phyloP scores from a whole-genome alignment of 2,797 vertebrate genomes.

The Phylloscopus collybita region DNA sequence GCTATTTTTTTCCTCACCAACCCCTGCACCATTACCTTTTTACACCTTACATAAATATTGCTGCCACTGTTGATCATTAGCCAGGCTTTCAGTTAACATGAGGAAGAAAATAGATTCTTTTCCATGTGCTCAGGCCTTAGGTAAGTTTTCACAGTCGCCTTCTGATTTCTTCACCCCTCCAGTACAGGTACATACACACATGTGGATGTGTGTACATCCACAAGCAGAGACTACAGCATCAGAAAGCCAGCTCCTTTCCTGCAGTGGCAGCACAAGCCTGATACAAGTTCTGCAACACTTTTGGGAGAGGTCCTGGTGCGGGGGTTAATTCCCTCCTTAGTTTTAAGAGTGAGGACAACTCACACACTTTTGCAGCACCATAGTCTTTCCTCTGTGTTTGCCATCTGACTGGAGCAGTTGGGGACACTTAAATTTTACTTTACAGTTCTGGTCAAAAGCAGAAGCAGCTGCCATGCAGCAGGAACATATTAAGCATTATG shows the following conservation, averaged over 20 bases:
- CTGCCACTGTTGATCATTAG: neutral
- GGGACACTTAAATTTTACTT: neutral
- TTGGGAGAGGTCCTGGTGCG: neutral
- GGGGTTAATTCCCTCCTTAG: neutral
- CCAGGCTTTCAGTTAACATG: neutral
- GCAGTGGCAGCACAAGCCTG: neutral
- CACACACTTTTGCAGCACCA: neutral
- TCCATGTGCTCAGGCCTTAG: neutral
- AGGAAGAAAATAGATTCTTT: neutral
- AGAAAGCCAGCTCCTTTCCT: neutral
- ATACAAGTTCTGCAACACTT: neutral
- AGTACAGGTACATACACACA: too few species aligned
- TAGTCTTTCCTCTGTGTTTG: accelerated
- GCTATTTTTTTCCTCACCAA: neutral
- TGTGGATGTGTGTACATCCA: accelerated
- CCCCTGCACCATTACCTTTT: neutral
- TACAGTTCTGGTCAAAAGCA: neutral
- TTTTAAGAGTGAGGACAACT: neutral
- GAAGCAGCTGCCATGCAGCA: neutral
- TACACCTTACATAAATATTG: neutral
- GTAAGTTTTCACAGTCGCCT: neutral
- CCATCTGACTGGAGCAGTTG: neutral
- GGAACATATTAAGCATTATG: neutral
- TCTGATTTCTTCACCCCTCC: neutral
- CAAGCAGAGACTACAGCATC: neutral